Percentiles rank a stretch among this genome's conserved stretches.
Evolutionary conservation across 2,888 invertebrate genomes (phyloP).

Genomic region (Acleris literana): DNA sequence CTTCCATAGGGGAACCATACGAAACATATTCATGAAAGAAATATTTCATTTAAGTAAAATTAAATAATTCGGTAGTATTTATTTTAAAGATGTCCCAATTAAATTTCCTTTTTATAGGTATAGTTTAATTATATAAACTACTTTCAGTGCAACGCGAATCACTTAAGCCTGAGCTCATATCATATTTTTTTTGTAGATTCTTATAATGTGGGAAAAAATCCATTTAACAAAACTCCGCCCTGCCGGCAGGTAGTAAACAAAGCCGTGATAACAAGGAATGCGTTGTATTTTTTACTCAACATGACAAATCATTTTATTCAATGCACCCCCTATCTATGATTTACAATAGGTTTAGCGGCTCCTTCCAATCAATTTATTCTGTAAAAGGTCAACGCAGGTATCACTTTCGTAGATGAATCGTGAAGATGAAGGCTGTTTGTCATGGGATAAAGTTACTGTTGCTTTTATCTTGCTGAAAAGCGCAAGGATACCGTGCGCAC

Average conservation of each 20-base stretch:
- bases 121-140: not conserved
- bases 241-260: conserved; percentile 35
- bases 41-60: too few relatives aligned
- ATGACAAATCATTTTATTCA: conserved; percentile 43
- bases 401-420: conserved; percentile 49
- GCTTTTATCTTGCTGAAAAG: conserved; percentile 10
- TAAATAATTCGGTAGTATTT: too few relatives aligned
- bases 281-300: conserved; percentile 34
- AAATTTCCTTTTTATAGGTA: not conserved
- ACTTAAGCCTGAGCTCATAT: conserved; percentile 24
- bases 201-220: conserved; percentile 33
- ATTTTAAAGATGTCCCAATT: not conserved
- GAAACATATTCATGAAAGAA: too few relatives aligned
- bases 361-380: conserved; percentile 73
- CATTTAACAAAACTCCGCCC: conserved; percentile 26
- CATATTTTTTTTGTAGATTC: conserved; percentile 32
- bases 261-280: conserved; percentile 37
- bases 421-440: conserved; percentile 13
- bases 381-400: conserved; percentile 55
- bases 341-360: conserved; percentile 59
- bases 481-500: too few relatives aligned
- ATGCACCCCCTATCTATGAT: conserved; percentile 51
- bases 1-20: too few relatives aligned
- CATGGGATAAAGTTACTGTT: conserved; percentile 17
- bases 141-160: conserved; percentile 16